Evolutionary conservation across 2,888 invertebrate genomes (phyloP), one percentile per base, ranked within the genome.

Genomic region (Eustalomyia histrio): DNA sequence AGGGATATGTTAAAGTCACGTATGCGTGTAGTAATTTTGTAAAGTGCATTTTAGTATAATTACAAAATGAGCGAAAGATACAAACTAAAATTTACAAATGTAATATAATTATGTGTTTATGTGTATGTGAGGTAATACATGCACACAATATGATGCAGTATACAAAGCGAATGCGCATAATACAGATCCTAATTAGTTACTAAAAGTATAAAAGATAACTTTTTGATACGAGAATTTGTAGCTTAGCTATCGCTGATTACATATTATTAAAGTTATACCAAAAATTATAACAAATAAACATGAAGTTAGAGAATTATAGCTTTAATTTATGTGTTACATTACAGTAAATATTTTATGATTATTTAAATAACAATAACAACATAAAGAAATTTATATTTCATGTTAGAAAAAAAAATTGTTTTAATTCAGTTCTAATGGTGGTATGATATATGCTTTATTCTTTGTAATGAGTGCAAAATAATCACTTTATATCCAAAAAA

Each of bases 1-100:
- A 57, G 47, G 53, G 35, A 39, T 71, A 39, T 65, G 50, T 52
- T 57, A 73, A 65, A 71, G 75, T 47, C 79, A 71, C 75, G 79
- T 79, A 33, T 60, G 33, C 60, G 17, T 61, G 29, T 16, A 74
- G 52, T 52, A 79, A 74, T 79, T 74, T 79, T 52, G 64, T 64
- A 79, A 73, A 79, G 63, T 79, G 67, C 73, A 73, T 79, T 73
- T 73, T 53, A 69, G 33, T 21, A 53, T 64, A 79, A 79, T 74
- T 58, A 69, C 39, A 35, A 18, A 50, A 67, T 47, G 7, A 58
- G 16, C 10, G n/a, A 24, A 14, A 39, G 39, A 12, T 39, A 6
- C 39, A 39, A 39, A 39, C 39, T 39, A 39, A 4, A 3, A 29
- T 29, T 29, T 6, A 29, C 29, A 29, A 4, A 29, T 24, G 4